Percentiles rank a stretch among this genome's conserved stretches.
Conservation (phyloP, 2,888 invertebrate species). For the Scaptomyza cyrtandrae region DNA sequence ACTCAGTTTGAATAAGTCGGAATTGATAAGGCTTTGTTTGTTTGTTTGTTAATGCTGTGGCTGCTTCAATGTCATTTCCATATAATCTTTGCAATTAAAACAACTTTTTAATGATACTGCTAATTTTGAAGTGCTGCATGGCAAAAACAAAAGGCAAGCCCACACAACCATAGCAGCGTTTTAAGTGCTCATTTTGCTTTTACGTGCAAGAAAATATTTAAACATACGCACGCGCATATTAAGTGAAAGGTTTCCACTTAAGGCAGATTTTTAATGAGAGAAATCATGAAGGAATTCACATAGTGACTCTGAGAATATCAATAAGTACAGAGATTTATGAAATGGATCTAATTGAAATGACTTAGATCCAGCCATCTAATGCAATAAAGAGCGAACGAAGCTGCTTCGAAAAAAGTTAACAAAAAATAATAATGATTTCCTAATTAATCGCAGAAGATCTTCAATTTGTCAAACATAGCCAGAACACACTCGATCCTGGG, state of each 20-base stretch:
- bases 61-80: slow-evolving; percentile 21
- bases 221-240: neutral
- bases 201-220: neutral
- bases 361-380: neutral
- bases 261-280: neutral
- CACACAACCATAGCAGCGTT: slow-evolving; percentile 33
- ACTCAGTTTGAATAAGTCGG: neutral
- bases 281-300: neutral
- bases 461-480: too few species aligned
- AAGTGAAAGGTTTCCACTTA: neutral
- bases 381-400: neutral
- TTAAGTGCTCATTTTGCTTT: slow-evolving; percentile 33
- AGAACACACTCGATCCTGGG: too few species aligned
- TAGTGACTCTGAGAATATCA: neutral
- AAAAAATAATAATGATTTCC: too few species aligned
- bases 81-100: slow-evolving; percentile 28
- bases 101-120: slow-evolving; percentile 18
- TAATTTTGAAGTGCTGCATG: slow-evolving; percentile 23
- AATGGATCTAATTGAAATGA: neutral
- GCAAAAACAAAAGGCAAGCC: slow-evolving; percentile 30
- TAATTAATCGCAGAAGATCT: too few species aligned
- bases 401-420: too few species aligned
- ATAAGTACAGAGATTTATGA: neutral
- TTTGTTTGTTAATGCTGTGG: slow-evolving; percentile 9
- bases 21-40: slow-evolving; percentile 15